Conservation (phyloP, 2,113 vertebrate genomes). For the Psilopsiagon aurifrons region DNA sequence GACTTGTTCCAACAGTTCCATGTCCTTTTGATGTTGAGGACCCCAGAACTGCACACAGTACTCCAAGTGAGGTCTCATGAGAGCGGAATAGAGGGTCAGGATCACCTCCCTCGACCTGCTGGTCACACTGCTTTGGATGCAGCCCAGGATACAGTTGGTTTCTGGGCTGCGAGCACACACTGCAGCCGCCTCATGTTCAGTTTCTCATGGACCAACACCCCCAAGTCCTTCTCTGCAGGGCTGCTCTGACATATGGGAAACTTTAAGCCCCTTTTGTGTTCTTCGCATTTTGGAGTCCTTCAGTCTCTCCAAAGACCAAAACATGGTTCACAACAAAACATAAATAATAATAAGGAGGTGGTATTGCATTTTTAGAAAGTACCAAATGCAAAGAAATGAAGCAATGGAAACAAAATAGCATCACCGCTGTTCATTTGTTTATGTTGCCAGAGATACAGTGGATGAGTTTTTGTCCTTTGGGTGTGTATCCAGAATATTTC, state of each 20-base stretch:
- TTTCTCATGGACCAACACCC: too few species aligned
- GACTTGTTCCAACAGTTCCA: too few species aligned
- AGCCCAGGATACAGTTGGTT: too few species aligned
- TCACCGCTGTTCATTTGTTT: background rate
- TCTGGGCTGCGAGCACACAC: too few species aligned
- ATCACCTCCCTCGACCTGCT: too few species aligned
- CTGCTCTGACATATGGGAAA: background rate
- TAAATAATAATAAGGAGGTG: background rate
- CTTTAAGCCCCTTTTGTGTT: background rate
- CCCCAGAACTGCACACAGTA: too few species aligned
- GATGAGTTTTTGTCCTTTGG: background rate
- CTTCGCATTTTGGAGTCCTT: background rate
- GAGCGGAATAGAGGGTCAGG: too few species aligned
- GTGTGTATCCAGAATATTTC: background rate
- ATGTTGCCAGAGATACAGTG: background rate
- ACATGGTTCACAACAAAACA: background rate
- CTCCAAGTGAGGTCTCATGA: too few species aligned
- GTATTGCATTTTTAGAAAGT: background rate
- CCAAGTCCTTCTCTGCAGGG: too few species aligned
- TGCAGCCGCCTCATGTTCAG: too few species aligned
- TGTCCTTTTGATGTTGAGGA: too few species aligned
- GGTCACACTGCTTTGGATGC: too few species aligned
- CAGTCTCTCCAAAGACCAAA: background rate
- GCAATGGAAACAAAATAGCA: background rate
- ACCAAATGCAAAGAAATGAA: background rate